phyloP scores from a whole-genome alignment of 2,797 vertebrate species.

The Iguana delicatissima region DNA sequence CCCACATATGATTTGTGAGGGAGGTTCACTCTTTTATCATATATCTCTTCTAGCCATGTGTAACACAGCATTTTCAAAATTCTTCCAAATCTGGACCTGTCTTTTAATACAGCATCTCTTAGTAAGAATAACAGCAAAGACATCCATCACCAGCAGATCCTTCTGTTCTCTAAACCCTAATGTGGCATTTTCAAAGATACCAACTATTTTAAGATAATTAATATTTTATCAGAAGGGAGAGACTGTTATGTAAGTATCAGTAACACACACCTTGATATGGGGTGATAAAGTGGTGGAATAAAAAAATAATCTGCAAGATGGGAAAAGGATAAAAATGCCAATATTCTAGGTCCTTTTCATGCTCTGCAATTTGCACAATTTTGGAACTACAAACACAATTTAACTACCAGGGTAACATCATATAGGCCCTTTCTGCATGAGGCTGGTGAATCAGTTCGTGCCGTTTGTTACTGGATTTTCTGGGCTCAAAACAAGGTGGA shows the following conservation, averaged over 20 bases:
- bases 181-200: neutral
- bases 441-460: too few species aligned
- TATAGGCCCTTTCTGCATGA: too few species aligned
- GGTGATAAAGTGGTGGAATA: conserved; percentile 52
- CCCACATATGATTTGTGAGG: neutral
- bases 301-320: too few species aligned
- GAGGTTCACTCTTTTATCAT: conserved; percentile 46
- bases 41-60: conserved; percentile 62
- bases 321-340: conserved; percentile 60
- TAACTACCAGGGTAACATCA: too few species aligned
- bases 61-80: conserved; percentile 61
- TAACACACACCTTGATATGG: conserved; percentile 44
- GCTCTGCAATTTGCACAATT: too few species aligned
- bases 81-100: conserved; percentile 62
- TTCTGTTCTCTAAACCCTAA: conserved; percentile 22
- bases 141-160: neutral
- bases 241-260: conserved; percentile 34
- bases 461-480: too few species aligned
- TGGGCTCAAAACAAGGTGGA: too few species aligned
- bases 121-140: conserved; percentile 14
- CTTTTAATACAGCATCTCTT: conserved; percentile 14
- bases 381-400: too few species aligned
- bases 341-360: conserved; percentile 50
- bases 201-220: neutral
- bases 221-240: conserved; percentile 53